A percentile compares a stretch with the other conserved stretches of the same genome.
phyloP scores from a whole-genome alignment of 2,113 vertebrate genomes.

The Columba janthina region DNA sequence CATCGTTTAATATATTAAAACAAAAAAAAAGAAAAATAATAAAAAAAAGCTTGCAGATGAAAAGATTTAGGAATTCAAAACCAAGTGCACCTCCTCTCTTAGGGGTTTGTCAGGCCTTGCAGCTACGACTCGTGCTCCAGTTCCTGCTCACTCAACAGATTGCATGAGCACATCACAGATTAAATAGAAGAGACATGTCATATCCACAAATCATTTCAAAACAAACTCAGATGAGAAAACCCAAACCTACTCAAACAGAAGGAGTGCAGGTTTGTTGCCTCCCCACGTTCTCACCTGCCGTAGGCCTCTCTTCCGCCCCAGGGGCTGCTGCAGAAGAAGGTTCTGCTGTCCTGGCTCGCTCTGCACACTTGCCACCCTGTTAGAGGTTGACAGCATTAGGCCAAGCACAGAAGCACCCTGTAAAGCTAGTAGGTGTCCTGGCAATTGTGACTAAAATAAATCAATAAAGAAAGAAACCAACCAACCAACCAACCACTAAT shows the following conservation, averaged over 20 bases:
- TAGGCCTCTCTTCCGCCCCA: slow-evolving; percentile 93
- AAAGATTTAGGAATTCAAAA: background rate
- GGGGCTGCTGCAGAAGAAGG: slow-evolving; percentile 90
- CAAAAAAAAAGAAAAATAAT: background rate
- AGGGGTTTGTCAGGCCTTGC: background rate
- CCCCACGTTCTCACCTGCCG: slow-evolving; percentile 82
- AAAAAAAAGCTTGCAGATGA: background rate
- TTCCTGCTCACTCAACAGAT: background rate
- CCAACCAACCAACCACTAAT: slow-evolving; percentile 38
- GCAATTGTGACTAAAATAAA: slow-evolving; percentile 30
- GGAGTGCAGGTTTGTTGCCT: background rate
- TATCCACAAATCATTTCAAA: background rate
- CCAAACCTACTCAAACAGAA: background rate
- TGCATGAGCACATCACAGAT: background rate
- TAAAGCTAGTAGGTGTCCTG: background rate
- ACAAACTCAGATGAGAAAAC: background rate
- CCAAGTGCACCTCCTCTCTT: background rate
- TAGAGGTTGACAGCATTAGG: slow-evolving; percentile 69
- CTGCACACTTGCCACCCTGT: slow-evolving; percentile 97
- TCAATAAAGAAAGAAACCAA: background rate
- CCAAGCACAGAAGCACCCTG: background rate
- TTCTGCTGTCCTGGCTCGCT: slow-evolving; percentile 98
- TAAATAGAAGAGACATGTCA: background rate
- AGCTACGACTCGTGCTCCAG: accelerated
- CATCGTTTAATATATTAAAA: background rate